These are phyloP conservation scores for Nephrotoma flavescens DNA, from an alignment of 2,888 invertebrate genomes.

Conservation along the genomic window DNA sequence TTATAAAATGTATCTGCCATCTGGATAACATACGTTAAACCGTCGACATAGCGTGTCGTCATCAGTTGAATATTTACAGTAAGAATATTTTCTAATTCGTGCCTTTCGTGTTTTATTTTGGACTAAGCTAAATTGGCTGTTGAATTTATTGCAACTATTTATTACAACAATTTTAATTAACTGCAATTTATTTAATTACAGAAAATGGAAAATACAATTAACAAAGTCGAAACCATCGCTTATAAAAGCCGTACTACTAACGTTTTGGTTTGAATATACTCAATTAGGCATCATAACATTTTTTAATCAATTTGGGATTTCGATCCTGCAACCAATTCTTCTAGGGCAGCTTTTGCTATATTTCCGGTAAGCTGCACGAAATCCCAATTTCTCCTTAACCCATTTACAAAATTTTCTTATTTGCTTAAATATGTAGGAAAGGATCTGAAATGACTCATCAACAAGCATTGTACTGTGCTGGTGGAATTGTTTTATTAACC, in stretches of 20 bases:
- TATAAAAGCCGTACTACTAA: conserved; percentile 12
- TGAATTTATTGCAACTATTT: no score
- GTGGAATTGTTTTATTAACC: conserved; percentile 27
- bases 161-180: no score
- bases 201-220: conserved; percentile 13
- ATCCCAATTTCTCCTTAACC: neutral
- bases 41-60: no score
- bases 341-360: conserved; percentile 14
- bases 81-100: no score
- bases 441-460: conserved; percentile 28
- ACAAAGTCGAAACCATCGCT: conserved; percentile 12
- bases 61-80: no score
- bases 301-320: conserved; percentile 14
- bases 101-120: no score
- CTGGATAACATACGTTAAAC: no score
- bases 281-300: conserved; percentile 10
- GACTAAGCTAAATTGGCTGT: no score
- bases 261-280: conserved; percentile 16
- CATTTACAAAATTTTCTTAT: neutral
- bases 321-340: conserved; percentile 14
- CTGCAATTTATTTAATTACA: neutral
- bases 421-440: conserved; percentile 25
- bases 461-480: conserved; percentile 43
- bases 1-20: no score
- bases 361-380: conserved; percentile 12